Evolutionary conservation across 2,888 invertebrate genomes (phyloP).

Genomic region (Chironomus tentans): DNA sequence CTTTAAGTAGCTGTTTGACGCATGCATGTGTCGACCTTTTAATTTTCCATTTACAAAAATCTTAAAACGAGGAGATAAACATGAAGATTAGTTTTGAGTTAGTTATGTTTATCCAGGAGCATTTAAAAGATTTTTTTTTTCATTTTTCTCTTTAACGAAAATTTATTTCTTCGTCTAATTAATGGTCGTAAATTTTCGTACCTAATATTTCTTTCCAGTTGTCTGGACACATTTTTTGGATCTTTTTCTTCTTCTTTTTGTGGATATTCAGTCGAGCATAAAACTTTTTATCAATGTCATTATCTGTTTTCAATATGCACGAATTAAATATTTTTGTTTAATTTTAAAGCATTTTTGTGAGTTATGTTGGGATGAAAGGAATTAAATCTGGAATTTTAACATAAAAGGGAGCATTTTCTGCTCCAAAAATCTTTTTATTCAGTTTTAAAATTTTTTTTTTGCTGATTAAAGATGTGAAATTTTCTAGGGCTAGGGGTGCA

Average conservation of each 20-base stretch:
- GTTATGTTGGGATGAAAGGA: too few species aligned
- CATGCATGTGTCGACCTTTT: not conserved
- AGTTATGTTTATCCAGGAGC: too few species aligned
- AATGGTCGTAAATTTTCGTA: not conserved
- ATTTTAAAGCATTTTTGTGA: too few species aligned
- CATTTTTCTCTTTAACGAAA: not conserved
- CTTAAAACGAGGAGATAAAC: not conserved
- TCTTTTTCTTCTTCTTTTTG: not conserved
- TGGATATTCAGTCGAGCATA: not conserved
- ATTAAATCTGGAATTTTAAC: too few species aligned
- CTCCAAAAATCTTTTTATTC: not conserved
- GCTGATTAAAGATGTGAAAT: too few species aligned
- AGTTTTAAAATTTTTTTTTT: too few species aligned
- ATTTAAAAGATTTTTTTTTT: too few species aligned
- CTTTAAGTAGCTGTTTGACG: not conserved
- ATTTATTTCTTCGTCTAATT: not conserved
- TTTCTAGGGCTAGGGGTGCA: too few species aligned
- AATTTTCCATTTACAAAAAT: not conserved
- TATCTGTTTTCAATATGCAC: not conserved
- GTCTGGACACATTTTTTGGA: not conserved
- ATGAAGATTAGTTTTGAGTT: not conserved
- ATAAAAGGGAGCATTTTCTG: not conserved
- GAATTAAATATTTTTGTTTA: not conserved
- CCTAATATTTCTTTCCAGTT: not conserved
- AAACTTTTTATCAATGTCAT: not conserved